These are phyloP conservation scores for Drosophila obscura DNA, from an alignment of 1,140 invertebrate genomes.

Conservation along the genomic window DNA sequence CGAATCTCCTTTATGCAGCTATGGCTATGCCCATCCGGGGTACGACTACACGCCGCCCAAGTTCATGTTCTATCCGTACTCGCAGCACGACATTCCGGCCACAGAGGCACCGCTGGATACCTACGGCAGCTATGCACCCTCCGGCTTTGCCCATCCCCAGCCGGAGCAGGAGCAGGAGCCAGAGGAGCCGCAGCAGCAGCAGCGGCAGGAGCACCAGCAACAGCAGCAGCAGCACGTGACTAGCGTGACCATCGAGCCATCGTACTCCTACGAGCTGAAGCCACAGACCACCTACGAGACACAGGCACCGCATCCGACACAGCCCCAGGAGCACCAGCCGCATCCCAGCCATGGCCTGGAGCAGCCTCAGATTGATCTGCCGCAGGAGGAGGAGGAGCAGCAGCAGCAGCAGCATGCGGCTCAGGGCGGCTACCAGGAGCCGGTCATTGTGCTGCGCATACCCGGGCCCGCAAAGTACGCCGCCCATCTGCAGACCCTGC, in stretches of 20 bases:
- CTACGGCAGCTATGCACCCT: slow-evolving; percentile 41
- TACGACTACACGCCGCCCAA: slow-evolving; percentile 79
- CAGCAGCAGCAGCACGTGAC: slow-evolving; percentile 57
- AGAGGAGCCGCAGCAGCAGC: slow-evolving; percentile 17
- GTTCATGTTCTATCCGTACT: slow-evolving; percentile 83
- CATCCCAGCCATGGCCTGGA: slow-evolving; percentile 21
- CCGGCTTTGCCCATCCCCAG: slow-evolving; percentile 45
- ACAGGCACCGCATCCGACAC: slow-evolving; percentile 9
- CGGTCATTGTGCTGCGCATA: slow-evolving; percentile 79
- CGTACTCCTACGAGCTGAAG: slow-evolving; percentile 82
- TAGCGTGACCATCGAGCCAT: slow-evolving; percentile 79
- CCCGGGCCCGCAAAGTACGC: slow-evolving; percentile 82
- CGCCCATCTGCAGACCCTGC: slow-evolving; percentile 75
- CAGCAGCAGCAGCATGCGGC: slow-evolving; percentile 12
- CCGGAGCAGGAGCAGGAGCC: slow-evolving; percentile 22
- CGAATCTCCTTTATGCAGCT: slow-evolving; percentile 37
- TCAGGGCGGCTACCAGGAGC: slow-evolving; percentile 66
- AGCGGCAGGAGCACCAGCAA: slow-evolving; percentile 24
- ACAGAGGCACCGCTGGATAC: slow-evolving; percentile 40
- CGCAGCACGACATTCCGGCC: slow-evolving; percentile 73
- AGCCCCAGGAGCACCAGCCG: slow-evolving; percentile 26
- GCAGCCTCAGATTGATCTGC: slow-evolving; percentile 74
- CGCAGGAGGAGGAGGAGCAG: slow-evolving; percentile 53
- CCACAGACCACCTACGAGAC: slow-evolving; percentile 73
- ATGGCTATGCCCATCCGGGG: slow-evolving; percentile 73